Base-by-base conservation (phyloP, 1,140 invertebrate species). In the Zaprionus gabonicus region DNA sequence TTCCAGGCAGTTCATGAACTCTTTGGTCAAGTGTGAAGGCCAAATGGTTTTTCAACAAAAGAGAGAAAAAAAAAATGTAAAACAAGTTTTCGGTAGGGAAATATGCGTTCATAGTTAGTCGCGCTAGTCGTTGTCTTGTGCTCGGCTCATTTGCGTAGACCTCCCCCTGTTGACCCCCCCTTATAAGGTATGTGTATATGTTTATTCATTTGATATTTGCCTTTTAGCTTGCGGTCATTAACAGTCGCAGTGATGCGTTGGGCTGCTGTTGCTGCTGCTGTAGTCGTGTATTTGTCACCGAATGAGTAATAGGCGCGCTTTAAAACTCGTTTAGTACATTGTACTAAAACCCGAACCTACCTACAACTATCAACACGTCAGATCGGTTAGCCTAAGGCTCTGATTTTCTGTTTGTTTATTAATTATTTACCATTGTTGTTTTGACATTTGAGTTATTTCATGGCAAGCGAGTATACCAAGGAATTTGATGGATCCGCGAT, bases 21-120 rank as follows among this genome's bases (percentile, higher is more conserved):
- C 78, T 88, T 72, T 72, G 84, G 84, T 80, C 84, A 90, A 68
- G 85, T 88, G 85, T 88, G 84, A 88, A 88, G 84, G 84, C 81
- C 65, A 81, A 84, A 88, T 81, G 49, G 59, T 23, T 70, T 76
- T 76, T 71, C 73, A 75, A 41, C 66, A 57, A 58, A 71, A 41
- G 20, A 13, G 9, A 7, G 15, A 12, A 41, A 38, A 31, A 64
- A 67, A 67, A 70, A 71, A 12, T 44, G 41, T 44, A 41, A 49
- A 86, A 86, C 82, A 57, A 64, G 82, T 67, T 65, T 62, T 57
- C 36, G 4, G 13, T 4, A 6, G 13, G 38, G 12, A 36, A 70
- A 63, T 63, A 23, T 53, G 44, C 15, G 31, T 31, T 3, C 15
- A 20, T 60, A 68, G 49, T 65, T 65, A 71, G 60, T 75, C 44